phyloP scores from a whole-genome alignment of 2,888 invertebrate genomes.

The Eremobia ochroleuca region DNA sequence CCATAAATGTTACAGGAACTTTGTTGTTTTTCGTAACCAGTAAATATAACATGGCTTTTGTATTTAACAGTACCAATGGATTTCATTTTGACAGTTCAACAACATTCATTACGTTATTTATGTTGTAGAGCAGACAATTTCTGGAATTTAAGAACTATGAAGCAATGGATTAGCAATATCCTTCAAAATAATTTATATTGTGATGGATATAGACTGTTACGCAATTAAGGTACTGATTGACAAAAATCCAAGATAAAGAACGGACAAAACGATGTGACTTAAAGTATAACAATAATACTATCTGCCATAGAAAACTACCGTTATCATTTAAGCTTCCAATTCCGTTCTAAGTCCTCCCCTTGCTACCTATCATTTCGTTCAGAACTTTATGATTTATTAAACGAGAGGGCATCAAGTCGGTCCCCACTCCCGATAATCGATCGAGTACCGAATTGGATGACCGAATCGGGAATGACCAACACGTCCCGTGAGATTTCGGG shows the following conservation, averaged over 20 bases:
- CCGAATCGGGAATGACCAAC: slow-evolving; percentile 45
- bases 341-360: slow-evolving; percentile 11
- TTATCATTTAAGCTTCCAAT: slow-evolving; percentile 30
- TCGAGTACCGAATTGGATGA: slow-evolving; percentile 50
- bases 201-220: too few species aligned
- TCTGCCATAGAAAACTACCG: neutral
- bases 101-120: too few species aligned
- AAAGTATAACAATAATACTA: neutral
- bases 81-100: too few species aligned
- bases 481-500: slow-evolving; percentile 49
- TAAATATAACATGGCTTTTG: neutral
- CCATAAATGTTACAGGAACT: neutral
- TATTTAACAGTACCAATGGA: too few species aligned
- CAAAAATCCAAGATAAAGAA: neutral
- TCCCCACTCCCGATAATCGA: slow-evolving; percentile 48
- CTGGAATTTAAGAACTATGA: too few species aligned
- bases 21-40: neutral
- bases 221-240: neutral
- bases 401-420: slow-evolving; percentile 26
- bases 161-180: too few species aligned
- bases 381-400: slow-evolving; percentile 55
- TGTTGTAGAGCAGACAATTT: too few species aligned
- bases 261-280: neutral
- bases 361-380: slow-evolving; percentile 34
- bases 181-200: too few species aligned